These are phyloP conservation scores for Lasioglossum marginatum DNA, from an alignment of 2,888 invertebrate genomes.

Conservation along the genomic window DNA sequence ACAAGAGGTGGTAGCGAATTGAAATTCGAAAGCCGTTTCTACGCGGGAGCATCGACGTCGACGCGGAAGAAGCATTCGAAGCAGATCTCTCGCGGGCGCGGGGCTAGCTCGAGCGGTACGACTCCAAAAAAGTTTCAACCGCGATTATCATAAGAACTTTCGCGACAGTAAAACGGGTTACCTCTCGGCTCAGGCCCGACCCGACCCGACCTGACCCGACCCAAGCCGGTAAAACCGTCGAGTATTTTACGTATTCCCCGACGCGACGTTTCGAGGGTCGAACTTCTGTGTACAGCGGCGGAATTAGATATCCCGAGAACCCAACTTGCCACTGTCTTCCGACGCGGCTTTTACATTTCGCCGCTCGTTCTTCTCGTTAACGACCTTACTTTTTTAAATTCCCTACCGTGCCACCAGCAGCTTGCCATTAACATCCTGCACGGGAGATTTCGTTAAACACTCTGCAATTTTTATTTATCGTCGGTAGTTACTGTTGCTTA, in stretches of 20 bases:
- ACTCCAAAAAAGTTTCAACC: constrained; percentile 54
- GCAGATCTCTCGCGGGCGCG: constrained; percentile 48
- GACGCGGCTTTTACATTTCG: constrained; percentile 22
- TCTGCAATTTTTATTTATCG: background rate
- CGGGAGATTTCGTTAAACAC: background rate
- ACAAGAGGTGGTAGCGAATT: constrained; percentile 38
- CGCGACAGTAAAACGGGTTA: constrained; percentile 37
- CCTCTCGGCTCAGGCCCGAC: constrained; percentile 7
- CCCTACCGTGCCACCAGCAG: background rate
- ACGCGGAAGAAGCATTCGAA: constrained; percentile 38
- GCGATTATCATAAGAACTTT: constrained; percentile 69
- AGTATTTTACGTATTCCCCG: constrained; percentile 65
- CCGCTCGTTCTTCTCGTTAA: constrained; percentile 24
- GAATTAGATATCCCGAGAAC: constrained; percentile 31
- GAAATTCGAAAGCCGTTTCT: constrained; percentile 59
- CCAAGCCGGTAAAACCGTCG: constrained; percentile 18
- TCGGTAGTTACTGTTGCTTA: background rate
- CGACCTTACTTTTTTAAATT: constrained; percentile 33
- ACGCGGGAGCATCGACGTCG: constrained; percentile 27
- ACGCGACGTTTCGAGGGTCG: constrained; percentile 31
- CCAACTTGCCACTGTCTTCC: constrained; percentile 21
- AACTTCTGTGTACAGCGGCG: constrained; percentile 42
- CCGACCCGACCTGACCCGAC: constrained; percentile 3
- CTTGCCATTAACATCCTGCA: background rate
- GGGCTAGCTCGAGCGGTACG: constrained; percentile 22